Conservation (phyloP, 2,113 vertebrate genomes). For the Gallinago paraguaiae region DNA sequence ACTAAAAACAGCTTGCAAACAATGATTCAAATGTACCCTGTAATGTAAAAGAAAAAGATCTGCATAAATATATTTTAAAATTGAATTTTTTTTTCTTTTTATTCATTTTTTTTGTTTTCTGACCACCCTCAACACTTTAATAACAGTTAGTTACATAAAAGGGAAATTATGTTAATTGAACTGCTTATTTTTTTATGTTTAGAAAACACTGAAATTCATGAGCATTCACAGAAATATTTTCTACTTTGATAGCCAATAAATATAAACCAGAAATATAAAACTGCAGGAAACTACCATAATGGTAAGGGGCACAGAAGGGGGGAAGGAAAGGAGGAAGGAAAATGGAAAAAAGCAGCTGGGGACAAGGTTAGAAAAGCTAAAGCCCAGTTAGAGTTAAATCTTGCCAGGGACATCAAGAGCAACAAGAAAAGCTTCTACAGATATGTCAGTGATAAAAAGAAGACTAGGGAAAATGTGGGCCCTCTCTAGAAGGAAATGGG, state of each 20-base stretch:
- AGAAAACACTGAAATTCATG: not conserved
- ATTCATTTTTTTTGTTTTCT: not conserved
- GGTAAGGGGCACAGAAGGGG: not conserved
- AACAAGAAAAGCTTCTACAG: not conserved
- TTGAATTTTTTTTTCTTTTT: not conserved
- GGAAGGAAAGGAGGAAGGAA: not conserved
- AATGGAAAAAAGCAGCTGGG: not conserved
- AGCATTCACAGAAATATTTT: not conserved
- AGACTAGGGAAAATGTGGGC: not conserved
- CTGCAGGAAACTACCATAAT: not conserved
- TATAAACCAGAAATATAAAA: not conserved
- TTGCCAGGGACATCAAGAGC: not conserved
- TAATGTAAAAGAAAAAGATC: not conserved
- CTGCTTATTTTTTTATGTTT: not conserved
- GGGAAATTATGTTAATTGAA: not conserved
- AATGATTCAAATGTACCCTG: not conserved
- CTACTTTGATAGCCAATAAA: not conserved
- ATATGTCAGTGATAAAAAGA: not conserved
- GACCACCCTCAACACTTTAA: not conserved
- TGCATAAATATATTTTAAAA: not conserved
- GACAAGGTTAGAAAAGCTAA: not conserved
- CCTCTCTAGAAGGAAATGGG: not conserved
- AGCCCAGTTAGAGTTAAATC: not conserved
- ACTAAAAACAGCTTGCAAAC: conserved; percentile 16
- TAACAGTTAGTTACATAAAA: not conserved